phyloP scores from a whole-genome alignment of 2,888 invertebrate genomes.

The Drosophila neutralis region DNA sequence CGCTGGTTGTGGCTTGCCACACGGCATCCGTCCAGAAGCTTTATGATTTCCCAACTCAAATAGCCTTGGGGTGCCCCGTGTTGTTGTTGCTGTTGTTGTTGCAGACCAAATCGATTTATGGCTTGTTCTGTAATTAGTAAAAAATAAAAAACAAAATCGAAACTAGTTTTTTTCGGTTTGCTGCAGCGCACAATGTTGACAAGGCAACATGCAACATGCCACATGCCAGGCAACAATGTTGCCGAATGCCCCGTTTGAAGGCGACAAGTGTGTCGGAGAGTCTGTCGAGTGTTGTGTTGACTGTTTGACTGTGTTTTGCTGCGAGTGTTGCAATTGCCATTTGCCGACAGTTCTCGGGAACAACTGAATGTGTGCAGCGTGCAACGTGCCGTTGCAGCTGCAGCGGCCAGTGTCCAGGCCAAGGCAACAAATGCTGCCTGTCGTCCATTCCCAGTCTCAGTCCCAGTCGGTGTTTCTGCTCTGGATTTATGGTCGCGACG shows the following conservation, averaged over 20 bases:
- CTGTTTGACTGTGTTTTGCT: conserved; percentile 29
- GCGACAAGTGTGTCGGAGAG: conserved; percentile 58
- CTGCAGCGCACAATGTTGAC: conserved; percentile 55
- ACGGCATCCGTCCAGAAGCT: conserved; percentile 34
- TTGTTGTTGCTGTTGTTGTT: neutral
- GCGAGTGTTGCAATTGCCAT: conserved; percentile 55
- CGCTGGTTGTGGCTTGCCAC: conserved; percentile 6
- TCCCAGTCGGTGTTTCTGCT: conserved; percentile 39
- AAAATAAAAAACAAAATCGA: conserved; percentile 28
- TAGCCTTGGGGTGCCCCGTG: conserved; percentile 51
- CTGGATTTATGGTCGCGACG: conserved; percentile 73
- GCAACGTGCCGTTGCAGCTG: conserved; percentile 39
- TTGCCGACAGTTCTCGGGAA: conserved; percentile 58
- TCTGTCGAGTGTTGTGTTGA: conserved; percentile 27
- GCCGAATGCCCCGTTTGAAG: conserved; percentile 32
- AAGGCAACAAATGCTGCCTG: conserved; percentile 60
- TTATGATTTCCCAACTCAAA: conserved; percentile 32
- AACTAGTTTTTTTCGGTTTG: conserved; percentile 44
- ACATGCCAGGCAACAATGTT: conserved; percentile 63
- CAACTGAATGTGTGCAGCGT: conserved; percentile 51
- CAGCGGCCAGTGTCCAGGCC: conserved; percentile 55
- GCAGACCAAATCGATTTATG: conserved; percentile 62
- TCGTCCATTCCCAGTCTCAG: conserved; percentile 13
- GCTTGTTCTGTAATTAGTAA: conserved; percentile 61
- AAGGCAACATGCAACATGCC: conserved; percentile 38